These are phyloP conservation scores for Lithobius niger DNA, from an alignment of 1,140 invertebrate genomes.

Conservation along the genomic window DNA sequence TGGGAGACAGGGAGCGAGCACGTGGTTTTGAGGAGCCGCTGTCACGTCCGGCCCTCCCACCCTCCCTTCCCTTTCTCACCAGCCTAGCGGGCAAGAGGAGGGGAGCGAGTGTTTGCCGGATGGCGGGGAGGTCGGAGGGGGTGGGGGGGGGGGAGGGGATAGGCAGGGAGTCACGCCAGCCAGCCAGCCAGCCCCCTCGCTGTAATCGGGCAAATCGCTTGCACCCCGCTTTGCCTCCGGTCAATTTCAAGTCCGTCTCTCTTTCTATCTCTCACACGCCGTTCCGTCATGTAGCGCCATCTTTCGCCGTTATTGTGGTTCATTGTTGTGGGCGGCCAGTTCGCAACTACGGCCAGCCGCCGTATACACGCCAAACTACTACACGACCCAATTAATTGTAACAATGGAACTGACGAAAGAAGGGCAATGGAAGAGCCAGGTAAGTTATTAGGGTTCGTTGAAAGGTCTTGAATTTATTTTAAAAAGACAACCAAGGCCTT, in stretches of 20 bases:
- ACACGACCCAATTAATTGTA: too few relatives aligned
- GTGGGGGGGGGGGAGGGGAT: not conserved
- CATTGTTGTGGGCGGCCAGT: not conserved
- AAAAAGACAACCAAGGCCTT: too few relatives aligned
- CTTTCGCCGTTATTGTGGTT: not conserved
- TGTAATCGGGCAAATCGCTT: constrained; percentile 7
- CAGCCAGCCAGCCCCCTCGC: not conserved
- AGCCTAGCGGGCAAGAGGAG: not conserved
- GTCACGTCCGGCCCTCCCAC: not conserved
- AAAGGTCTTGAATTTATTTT: too few relatives aligned
- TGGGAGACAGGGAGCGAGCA: not conserved
- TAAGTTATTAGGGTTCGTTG: too few relatives aligned
- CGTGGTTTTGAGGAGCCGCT: not conserved
- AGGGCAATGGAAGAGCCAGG: too few relatives aligned
- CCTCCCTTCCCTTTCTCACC: not conserved
- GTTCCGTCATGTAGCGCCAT: not conserved
- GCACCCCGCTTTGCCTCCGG: constrained; percentile 1
- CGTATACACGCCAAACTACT: too few relatives aligned
- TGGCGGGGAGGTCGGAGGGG: not conserved
- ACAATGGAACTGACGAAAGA: too few relatives aligned
- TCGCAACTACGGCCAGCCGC: too few relatives aligned
- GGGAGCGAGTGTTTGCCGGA: not conserved
- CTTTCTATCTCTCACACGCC: not conserved
- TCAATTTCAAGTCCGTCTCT: not conserved
- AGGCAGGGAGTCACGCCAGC: not conserved